A percentile compares a stretch with the other conserved stretches of the same genome.
phyloP scores from a whole-genome alignment of 2,797 vertebrate species.

The Tinamus major region DNA sequence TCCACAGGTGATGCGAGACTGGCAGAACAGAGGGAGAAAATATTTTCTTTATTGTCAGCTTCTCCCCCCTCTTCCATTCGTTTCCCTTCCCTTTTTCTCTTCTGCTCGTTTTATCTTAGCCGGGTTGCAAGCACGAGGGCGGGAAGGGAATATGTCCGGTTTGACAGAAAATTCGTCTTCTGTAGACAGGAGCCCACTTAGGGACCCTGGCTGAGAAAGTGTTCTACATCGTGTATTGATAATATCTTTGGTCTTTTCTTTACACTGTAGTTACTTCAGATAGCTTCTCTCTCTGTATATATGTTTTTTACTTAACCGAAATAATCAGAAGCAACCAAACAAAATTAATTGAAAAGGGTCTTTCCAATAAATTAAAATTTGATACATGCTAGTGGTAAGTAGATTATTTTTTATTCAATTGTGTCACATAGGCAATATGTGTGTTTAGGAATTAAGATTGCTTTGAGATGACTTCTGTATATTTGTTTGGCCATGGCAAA shows the following conservation, averaged over 20 bases:
- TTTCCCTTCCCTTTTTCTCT: background rate
- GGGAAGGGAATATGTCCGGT: background rate
- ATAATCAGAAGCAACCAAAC: background rate
- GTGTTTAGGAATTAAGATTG: background rate
- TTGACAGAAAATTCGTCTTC: slow-evolving; percentile 26
- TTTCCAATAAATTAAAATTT: background rate
- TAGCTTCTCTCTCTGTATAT: background rate
- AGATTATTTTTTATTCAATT: background rate
- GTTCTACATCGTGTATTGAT: background rate
- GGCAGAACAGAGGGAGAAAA: slow-evolving; percentile 5
- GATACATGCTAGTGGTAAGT: background rate
- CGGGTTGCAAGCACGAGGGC: background rate
- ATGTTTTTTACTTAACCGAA: background rate
- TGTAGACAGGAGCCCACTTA: background rate
- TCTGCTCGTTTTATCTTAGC: background rate
- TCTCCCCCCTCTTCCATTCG: fast-evolving
- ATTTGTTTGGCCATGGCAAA: background rate
- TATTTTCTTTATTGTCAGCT: background rate
- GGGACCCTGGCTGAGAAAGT: background rate
- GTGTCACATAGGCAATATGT: background rate
- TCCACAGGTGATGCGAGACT: background rate
- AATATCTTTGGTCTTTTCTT: background rate
- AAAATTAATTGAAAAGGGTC: background rate
- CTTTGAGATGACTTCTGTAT: background rate
- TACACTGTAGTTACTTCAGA: background rate